These are phyloP conservation scores for Rhodophaea formosa DNA, from an alignment of 2,888 invertebrate genomes.

Conservation along the genomic window DNA sequence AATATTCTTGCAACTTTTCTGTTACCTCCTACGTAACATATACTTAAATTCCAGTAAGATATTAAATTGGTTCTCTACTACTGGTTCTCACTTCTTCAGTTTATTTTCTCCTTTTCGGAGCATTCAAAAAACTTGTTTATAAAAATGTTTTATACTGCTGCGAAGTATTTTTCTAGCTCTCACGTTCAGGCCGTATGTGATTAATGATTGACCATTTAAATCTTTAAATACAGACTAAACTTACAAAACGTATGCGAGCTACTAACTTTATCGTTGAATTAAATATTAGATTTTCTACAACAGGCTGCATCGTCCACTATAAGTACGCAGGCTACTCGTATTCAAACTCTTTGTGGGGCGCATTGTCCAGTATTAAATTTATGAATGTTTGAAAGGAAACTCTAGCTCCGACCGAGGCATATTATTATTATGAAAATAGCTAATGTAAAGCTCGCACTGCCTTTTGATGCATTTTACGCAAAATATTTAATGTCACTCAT, in stretches of 20 bases:
- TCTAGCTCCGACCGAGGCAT: not conserved
- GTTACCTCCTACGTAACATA: too few species aligned
- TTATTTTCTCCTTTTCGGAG: too few species aligned
- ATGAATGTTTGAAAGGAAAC: slow-evolving; percentile 13
- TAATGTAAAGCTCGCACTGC: not conserved
- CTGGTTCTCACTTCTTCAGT: too few species aligned
- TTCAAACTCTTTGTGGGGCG: slow-evolving; percentile 8
- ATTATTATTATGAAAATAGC: slow-evolving; percentile 16
- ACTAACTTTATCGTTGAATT: not conserved
- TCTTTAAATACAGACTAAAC: too few species aligned
- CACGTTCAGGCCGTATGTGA: too few species aligned
- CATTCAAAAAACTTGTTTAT: too few species aligned
- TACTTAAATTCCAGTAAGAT: too few species aligned
- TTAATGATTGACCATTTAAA: too few species aligned
- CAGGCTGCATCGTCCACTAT: not conserved
- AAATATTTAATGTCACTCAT: slow-evolving; percentile 15
- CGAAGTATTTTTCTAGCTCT: too few species aligned
- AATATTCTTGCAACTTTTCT: too few species aligned
- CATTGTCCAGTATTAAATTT: slow-evolving; percentile 10
- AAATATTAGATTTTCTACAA: slow-evolving; percentile 1
- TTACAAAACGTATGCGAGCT: not conserved
- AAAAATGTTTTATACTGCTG: too few species aligned
- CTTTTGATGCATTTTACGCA: slow-evolving; percentile 13
- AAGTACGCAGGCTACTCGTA: not conserved
- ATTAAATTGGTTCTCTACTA: too few species aligned